Evolutionary conservation across 1,140 invertebrate species (phyloP), one percentile per base, ranked within the genome.

Genomic region (Camponotus pennsylvanicus): DNA sequence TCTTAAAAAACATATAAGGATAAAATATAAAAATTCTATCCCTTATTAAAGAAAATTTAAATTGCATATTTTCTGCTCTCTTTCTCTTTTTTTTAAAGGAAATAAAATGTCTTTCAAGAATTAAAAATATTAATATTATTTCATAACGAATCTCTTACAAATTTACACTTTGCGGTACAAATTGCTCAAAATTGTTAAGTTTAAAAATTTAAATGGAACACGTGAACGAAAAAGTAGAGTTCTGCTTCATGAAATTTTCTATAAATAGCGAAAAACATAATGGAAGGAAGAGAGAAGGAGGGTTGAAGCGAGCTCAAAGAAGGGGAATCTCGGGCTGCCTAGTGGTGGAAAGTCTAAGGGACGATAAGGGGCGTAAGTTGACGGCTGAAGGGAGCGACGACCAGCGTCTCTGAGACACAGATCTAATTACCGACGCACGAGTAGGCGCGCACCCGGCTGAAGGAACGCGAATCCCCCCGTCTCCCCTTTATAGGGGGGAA

Each of bases 341-440:
- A 67, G 69, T n/a, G 49, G 59, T 59, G 52, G 57, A 75, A 85
- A 15, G 40, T 57, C 64, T 55, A 78, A 73, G 67, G 71, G 85
- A 82, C 49, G 88, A 57, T 70, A 70, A 85, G 85, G 80, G 70
- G 75, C 42, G 69, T 92, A 93, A 93, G 92, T 92, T 93, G 92
- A 93, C 91, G 89, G 86, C 40, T 85, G 86, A 92, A 91, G 91
- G 90, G 91, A 86, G 89, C 87, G 92, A 91, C 88, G 87, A 91
- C 86, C 77, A 92, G 89, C 87, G 89, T 87, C 90, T 86, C 86
- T 87, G 86, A 85, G 91, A 91, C 89, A 85, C 82, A 90, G 91
- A 93, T 94, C 92, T 92, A 94, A 94, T 94, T 94, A 94, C 93
- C 88, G 88, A 93, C 91, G 93, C 90, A 87, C 91, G 92, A 93